Evolutionary conservation across 2,888 invertebrate species (phyloP), one percentile per base, ranked within the genome.

Genomic region (Synanthedon tipuliformis): DNA sequence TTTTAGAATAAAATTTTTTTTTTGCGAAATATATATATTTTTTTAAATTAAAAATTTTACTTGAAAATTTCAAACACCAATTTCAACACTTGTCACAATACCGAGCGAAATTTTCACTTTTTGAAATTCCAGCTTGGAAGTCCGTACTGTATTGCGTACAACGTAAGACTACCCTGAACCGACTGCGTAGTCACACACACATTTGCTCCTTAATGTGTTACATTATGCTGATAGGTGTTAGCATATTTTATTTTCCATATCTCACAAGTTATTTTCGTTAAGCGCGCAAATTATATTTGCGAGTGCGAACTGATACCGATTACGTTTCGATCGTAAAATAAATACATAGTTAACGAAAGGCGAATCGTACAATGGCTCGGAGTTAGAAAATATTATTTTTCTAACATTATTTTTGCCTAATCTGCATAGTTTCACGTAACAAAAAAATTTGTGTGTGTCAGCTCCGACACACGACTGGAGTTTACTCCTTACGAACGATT

Each of bases 181-280:
- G 45, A 15, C 45, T n/a, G 45, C 45, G 15, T 15, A 45, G 13
- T 7, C 45, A 45, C 45, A 45, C n/a, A 45, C 45, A 45, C 45
- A 45, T 12, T 13, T 45, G 15, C 15, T 45, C 13, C 12, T 41
- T 41, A 41, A 41, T 41, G 13, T 45, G 15, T 13, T 45, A 45
- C 11, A 34, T 34, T 34, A 45, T 45, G 45, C 4, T 45, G 45
- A 45, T 45, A 45, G 45, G 23, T n/a, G 45, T 45, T 45, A 45
- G 15, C 45, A n/a, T 45, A 45, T 49, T 40, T n/a, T 49, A 49
- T 64, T 71, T 63, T 61, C 64, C 62, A 70, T 66, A 65, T 73
- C 70, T 70, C 66, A 68, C 62, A 58, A 65, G 72, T 68, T 71
- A 75, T 72, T 71, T 64, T 64, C 56, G 71, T 64, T 45, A 13